These are phyloP conservation scores for Ursus arctos DNA, from an alignment of 2,113 vertebrate species.

Conservation along the genomic window DNA sequence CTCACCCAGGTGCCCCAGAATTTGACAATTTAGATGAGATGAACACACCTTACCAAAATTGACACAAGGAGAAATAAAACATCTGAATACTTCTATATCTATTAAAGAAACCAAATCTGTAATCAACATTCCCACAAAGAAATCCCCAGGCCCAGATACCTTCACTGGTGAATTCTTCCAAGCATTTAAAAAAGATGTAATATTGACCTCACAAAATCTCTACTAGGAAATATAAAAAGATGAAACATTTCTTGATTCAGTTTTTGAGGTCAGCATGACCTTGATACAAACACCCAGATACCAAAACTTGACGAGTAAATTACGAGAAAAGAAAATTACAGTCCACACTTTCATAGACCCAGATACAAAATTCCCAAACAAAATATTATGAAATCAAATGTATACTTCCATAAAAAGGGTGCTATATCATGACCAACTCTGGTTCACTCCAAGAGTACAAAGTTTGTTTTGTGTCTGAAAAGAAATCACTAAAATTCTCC, in stretches of 20 bases:
- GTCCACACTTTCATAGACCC: background rate
- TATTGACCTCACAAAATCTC: background rate
- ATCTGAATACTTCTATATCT: background rate
- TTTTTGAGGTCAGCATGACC: constrained; percentile 51
- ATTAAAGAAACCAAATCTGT: constrained; percentile 45
- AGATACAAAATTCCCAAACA: constrained; percentile 48
- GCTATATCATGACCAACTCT: background rate
- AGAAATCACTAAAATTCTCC: constrained; percentile 17
- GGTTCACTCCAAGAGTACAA: constrained; percentile 23
- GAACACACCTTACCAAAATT: constrained; percentile 9
- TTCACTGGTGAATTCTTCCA: constrained; percentile 17
- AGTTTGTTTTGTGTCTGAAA: constrained; percentile 38
- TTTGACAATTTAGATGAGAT: constrained; percentile 2
- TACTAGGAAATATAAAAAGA: constrained; percentile 60
- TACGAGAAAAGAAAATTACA: constrained; percentile 23
- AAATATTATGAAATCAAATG: constrained; percentile 48
- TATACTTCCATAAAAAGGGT: background rate
- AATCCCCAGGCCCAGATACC: background rate
- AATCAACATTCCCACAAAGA: constrained; percentile 64
- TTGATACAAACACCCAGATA: background rate
- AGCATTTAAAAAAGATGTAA: constrained; percentile 50
- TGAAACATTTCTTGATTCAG: constrained; percentile 43
- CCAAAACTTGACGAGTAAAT: constrained; percentile 58
- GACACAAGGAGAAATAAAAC: constrained; percentile 40
- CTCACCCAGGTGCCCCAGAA: background rate